phyloP scores from a whole-genome alignment of 1,140 invertebrate genomes.

The Heliconius hermathena region DNA sequence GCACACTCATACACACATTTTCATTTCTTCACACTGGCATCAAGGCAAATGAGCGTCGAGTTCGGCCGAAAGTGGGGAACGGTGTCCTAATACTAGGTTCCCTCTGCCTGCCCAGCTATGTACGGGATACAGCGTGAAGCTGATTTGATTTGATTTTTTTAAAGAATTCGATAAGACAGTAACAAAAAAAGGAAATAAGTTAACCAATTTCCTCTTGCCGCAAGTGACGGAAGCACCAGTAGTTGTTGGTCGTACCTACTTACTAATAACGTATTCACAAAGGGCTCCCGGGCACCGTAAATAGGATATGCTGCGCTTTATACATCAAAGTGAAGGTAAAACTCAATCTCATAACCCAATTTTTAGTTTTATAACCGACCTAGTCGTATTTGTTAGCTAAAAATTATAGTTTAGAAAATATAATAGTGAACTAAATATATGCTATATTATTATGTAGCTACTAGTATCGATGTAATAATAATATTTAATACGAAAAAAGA shows the following conservation, averaged over 20 bases:
- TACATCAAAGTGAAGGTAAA: slow-evolving; percentile 15
- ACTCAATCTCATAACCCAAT: neutral
- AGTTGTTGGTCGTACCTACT: neutral
- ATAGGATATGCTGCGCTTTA: slow-evolving; percentile 17
- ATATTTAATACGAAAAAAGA: too few relatives aligned
- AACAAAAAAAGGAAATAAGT: neutral
- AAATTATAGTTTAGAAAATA: neutral
- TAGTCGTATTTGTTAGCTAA: neutral
- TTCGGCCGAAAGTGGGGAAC: too few relatives aligned
- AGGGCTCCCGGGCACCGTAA: slow-evolving; percentile 17
- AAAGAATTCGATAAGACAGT: too few relatives aligned
- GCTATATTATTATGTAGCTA: too few relatives aligned
- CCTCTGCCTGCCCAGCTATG: too few relatives aligned
- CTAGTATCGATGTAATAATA: too few relatives aligned
- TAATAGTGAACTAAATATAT: neutral
- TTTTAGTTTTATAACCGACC: neutral
- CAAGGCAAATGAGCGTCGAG: too few relatives aligned
- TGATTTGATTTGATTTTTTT: too few relatives aligned
- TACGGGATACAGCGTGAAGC: too few relatives aligned
- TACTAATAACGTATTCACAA: slow-evolving; percentile 25
- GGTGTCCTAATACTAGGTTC: too few relatives aligned
- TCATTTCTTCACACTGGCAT: too few relatives aligned
- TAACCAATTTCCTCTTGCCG: neutral
- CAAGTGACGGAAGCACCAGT: neutral
- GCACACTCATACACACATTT: too few relatives aligned